Percentiles rank a stretch among this genome's conserved stretches.
phyloP scores from a whole-genome alignment of 2,797 vertebrate genomes.

The Chelidonichthys spinosus region DNA sequence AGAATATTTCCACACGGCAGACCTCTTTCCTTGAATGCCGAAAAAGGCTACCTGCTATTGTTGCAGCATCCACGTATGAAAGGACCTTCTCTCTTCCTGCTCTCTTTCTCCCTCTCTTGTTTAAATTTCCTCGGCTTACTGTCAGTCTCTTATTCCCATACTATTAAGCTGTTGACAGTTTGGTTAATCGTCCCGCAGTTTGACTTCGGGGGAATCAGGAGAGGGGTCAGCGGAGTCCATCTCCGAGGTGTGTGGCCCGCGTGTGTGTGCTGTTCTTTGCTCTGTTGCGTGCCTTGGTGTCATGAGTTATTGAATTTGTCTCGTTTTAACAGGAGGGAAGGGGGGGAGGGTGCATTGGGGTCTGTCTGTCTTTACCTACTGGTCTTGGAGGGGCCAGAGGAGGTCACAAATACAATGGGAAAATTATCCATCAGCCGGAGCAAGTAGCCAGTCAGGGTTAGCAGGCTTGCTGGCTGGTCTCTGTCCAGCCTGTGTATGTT shows the following conservation, averaged over 20 bases:
- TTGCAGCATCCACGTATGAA: constrained; percentile 35
- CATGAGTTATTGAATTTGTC: constrained; percentile 41
- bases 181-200: constrained; percentile 75
- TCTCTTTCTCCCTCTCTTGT: constrained; percentile 30
- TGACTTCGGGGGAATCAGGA: constrained; percentile 63
- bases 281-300: constrained; percentile 42
- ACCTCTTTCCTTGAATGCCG: constrained; percentile 13
- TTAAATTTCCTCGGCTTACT: constrained; percentile 60
- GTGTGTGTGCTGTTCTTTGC: constrained; percentile 30
- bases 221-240: constrained; percentile 60
- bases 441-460: constrained; percentile 50
- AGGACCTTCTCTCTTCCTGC: constrained; percentile 10
- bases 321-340: constrained; percentile 53
- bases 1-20: constrained; percentile 14
- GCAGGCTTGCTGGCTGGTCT: constrained; percentile 42
- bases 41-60: constrained; percentile 38
- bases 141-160: constrained; percentile 73
- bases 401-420: constrained; percentile 65
- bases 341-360: constrained; percentile 10
- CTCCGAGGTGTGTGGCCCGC: constrained; percentile 56
- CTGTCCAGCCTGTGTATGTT: constrained; percentile 58
- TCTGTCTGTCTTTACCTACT: constrained; percentile 49
- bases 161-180: constrained; percentile 78
- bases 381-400: constrained; percentile 62
- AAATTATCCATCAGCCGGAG: constrained; percentile 69